A percentile compares a stretch with the other conserved stretches of the same genome.
Conservation (phyloP, 2,797 vertebrate species). For the Poliocrania exsul region DNA sequence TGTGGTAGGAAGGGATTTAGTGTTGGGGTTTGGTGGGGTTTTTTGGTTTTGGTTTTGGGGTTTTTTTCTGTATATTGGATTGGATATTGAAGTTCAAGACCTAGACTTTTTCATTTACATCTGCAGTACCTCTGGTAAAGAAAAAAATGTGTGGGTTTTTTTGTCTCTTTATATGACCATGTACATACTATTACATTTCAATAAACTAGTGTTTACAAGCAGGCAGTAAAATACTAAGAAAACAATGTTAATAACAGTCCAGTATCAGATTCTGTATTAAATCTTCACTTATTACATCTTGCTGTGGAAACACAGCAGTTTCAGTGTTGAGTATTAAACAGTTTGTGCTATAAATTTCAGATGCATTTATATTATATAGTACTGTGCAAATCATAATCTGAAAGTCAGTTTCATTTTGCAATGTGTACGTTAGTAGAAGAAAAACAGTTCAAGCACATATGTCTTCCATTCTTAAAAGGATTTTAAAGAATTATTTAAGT, state of each 20-base stretch:
- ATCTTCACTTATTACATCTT: conserved; percentile 45
- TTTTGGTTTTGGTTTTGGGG: background rate
- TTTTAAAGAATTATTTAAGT: conserved; percentile 40
- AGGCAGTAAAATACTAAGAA: conserved; percentile 35
- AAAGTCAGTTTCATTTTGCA: conserved; percentile 44
- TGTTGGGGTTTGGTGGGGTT: too few relatives aligned
- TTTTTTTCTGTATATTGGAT: background rate
- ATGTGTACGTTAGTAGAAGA: conserved; percentile 8
- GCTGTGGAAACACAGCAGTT: conserved; percentile 39
- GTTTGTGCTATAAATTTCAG: conserved; percentile 55
- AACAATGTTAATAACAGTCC: conserved; percentile 63
- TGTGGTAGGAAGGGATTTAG: background rate
- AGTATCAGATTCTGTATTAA: conserved; percentile 47
- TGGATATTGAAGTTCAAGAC: conserved; percentile 6
- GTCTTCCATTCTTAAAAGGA: conserved; percentile 1
- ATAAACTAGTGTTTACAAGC: conserved; percentile 61
- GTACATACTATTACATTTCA: conserved; percentile 26
- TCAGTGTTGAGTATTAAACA: conserved; percentile 45
- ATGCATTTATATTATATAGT: conserved; percentile 1
- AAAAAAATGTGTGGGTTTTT: background rate
- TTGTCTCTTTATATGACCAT: conserved; percentile 13
- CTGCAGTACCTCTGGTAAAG: background rate
- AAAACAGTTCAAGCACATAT: conserved; percentile 44
- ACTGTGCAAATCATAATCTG: conserved; percentile 53
- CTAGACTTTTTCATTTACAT: conserved; percentile 5